phyloP scores from a whole-genome alignment of 2,113 vertebrate species.

The Lasiurus borealis region DNA sequence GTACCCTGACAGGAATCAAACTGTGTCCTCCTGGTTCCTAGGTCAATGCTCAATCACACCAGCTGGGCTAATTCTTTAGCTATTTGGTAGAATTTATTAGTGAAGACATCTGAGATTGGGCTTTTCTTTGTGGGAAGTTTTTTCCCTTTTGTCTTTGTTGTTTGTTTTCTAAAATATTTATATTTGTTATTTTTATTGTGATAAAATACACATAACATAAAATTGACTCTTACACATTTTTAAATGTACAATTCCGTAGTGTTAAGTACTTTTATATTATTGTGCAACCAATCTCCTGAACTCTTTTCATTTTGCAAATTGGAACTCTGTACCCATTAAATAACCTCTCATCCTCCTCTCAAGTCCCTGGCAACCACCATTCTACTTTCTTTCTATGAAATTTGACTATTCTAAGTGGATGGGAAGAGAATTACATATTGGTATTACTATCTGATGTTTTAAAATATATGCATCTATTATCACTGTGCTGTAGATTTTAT shows the following conservation, averaged over 20 bases:
- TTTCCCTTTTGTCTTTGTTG: not conserved
- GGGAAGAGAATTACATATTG: not conserved
- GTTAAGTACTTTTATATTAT: not conserved
- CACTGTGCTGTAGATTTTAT: no score
- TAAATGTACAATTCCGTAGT: not conserved
- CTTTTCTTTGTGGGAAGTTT: constrained; percentile 18
- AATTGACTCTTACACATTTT: not conserved
- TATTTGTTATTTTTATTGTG: not conserved
- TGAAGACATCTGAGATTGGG: not conserved
- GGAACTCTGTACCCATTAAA: constrained; percentile 3
- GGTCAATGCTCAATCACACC: no score
- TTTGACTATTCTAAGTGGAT: not conserved
- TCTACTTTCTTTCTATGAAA: constrained; percentile 11
- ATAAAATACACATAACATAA: no score
- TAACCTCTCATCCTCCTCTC: not conserved
- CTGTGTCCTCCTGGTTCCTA: no score
- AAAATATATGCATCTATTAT: not conserved
- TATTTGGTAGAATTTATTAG: constrained; percentile 29
- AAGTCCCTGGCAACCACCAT: not conserved
- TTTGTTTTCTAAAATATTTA: not conserved
- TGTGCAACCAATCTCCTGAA: not conserved
- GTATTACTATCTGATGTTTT: not conserved
- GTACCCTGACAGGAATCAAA: no score
- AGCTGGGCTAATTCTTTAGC: not conserved
- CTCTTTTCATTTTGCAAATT: constrained; percentile 31